Evolutionary conservation across 2,888 invertebrate genomes (phyloP), one percentile per base, ranked within the genome.

Genomic region (Agrochola lota): DNA sequence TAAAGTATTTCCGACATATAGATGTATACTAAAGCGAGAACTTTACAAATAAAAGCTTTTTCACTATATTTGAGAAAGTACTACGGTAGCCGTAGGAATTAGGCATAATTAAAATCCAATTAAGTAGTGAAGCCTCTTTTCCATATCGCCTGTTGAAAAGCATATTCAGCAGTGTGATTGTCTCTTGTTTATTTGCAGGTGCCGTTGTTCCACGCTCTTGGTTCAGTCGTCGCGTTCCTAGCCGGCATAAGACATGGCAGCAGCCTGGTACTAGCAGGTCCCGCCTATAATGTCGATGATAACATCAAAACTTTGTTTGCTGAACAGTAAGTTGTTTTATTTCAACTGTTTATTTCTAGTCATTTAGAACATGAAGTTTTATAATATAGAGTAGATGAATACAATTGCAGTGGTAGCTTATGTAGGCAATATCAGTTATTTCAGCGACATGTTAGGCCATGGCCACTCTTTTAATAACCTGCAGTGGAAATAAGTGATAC

Each of bases 181-280:
- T n/a, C 6, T 55, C 0, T 64, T 49, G 40, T 57, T 70, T 46
- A 40, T 62, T 78, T 88, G 0, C 88, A 96, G 97, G 98, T 98
- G 0, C 99, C 99, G 0, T 95, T 99, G 62, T 99, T 98, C 93
- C 99, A 99, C 92, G 98, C 98, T 20, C 98, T 98, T 91, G 99
- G 99, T 0, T 98, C 98, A 67, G 96, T 98, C 1, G 94, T 98
- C 68, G 98, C 98, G 0, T 93, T 97, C 40, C 88, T 98, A 52
- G 92, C 95, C 1, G 97, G 97, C 12, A 90, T 98, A 1, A 96
- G 97, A 66, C 96, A 97, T 90, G 98, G 98, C 0, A 92, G 97
- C 1, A 97, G 98, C 0, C 79, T 97, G 55, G 97, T 98, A 0
- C 86, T 98, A 2, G 97, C 98, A 2, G 94, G 97, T 0, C 96